These are phyloP conservation scores for Porites evermanni DNA, from an alignment of 92 coral and sea anemone species.

Conservation along the genomic window DNA sequence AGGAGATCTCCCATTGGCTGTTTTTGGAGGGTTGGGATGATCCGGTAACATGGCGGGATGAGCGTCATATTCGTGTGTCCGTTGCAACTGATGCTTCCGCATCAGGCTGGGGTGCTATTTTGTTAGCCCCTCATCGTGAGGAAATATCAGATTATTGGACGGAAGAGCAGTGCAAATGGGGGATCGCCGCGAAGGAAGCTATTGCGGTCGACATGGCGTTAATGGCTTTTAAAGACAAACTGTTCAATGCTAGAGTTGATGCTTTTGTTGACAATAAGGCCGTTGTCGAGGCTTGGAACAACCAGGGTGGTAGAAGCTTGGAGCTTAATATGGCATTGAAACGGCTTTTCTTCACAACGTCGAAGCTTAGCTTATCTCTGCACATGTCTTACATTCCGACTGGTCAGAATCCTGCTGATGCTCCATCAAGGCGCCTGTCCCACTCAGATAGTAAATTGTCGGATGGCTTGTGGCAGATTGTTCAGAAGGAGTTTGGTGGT, in stretches of 20 bases:
- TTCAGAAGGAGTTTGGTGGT: too few relatives aligned
- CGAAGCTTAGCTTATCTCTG: neutral
- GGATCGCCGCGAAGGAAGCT: constrained; percentile 52
- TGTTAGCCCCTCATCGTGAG: constrained; percentile 17
- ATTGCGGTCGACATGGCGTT: constrained; percentile 31
- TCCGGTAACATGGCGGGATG: constrained; percentile 53
- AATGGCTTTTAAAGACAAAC: constrained; percentile 27
- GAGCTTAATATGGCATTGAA: neutral
- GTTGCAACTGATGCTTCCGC: constrained; percentile 62
- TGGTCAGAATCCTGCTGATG: constrained; percentile 15
- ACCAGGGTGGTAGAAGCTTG: constrained; percentile 39
- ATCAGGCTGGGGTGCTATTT: constrained; percentile 29
- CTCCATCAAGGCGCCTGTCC: neutral
- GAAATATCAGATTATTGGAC: constrained; percentile 55
- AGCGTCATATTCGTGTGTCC: constrained; percentile 31
- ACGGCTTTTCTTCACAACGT: neutral
- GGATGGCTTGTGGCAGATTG: too few relatives aligned
- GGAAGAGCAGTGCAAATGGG: constrained; percentile 13
- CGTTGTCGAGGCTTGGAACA: constrained; percentile 47
- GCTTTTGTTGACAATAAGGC: neutral
- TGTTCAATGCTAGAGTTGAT: too few relatives aligned
- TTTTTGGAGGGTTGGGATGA: constrained; percentile 25
- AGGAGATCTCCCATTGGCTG: constrained; percentile 50
- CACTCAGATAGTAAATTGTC: neutral
- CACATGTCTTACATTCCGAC: neutral